These are phyloP conservation scores for Chesias legatella DNA, from an alignment of 2,888 invertebrate species.

Conservation along the genomic window DNA sequence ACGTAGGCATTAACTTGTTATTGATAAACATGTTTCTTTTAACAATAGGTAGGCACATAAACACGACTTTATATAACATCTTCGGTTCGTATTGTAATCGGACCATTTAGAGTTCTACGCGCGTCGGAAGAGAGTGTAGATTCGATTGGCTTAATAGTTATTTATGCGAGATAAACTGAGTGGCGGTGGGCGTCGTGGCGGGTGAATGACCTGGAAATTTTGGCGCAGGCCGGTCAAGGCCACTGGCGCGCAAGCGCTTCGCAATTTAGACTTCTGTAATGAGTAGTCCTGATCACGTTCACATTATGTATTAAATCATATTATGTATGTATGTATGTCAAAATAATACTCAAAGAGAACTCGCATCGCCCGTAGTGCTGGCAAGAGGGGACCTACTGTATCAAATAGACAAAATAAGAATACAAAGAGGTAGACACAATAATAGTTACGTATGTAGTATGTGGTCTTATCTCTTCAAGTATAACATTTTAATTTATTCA, in stretches of 20 bases:
- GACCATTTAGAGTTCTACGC: conserved; percentile 34
- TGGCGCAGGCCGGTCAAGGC: conserved; percentile 81
- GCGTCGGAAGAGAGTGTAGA: conserved; percentile 35
- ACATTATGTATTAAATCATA: too few relatives aligned
- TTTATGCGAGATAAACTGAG: conserved; percentile 72
- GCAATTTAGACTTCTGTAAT: conserved; percentile 31
- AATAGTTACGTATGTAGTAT: too few relatives aligned
- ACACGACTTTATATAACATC: conserved; percentile 68
- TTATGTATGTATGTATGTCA: too few relatives aligned
- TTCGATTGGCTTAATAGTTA: conserved; percentile 42
- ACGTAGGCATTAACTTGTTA: conserved; percentile 46
- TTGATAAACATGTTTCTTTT: conserved; percentile 75
- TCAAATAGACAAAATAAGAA: too few relatives aligned
- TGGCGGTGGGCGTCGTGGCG: conserved; percentile 69
- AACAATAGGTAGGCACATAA: conserved; percentile 65
- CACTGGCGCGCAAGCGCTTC: conserved; percentile 59
- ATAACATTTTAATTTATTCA: too few relatives aligned
- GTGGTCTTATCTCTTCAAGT: too few relatives aligned
- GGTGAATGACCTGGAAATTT: conserved; percentile 78
- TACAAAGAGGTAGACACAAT: too few relatives aligned
- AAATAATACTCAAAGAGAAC: too few relatives aligned
- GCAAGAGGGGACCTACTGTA: too few relatives aligned
- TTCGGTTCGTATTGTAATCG: conserved; percentile 24
- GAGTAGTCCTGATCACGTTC: conserved; percentile 10
- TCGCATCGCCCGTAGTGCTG: too few relatives aligned